phyloP scores from a whole-genome alignment of 1,140 invertebrate species.

The Drosophila rufa region DNA sequence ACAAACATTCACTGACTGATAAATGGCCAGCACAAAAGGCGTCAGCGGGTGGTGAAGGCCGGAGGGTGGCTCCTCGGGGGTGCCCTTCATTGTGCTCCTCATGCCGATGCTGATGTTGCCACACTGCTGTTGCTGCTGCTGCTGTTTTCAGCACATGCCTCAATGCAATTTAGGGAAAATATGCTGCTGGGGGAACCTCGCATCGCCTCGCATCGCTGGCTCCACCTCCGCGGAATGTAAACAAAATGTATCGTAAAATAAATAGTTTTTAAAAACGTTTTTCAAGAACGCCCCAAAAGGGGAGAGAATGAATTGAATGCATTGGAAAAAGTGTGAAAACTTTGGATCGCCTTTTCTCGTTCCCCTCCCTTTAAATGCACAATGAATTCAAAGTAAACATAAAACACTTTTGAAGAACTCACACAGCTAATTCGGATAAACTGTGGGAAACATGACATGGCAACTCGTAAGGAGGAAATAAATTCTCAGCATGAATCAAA shows the following conservation, averaged over 20 bases:
- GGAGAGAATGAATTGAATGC: slow-evolving; percentile 12
- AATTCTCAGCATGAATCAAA: slow-evolving; percentile 14
- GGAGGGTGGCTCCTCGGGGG: slow-evolving; percentile 46
- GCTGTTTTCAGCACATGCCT: slow-evolving; percentile 38
- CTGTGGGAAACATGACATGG: slow-evolving; percentile 54
- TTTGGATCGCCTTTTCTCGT: slow-evolving; percentile 1
- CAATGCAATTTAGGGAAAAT: slow-evolving; percentile 68
- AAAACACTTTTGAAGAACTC: slow-evolving; percentile 59
- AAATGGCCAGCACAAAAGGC: slow-evolving; percentile 66
- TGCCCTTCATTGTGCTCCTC: slow-evolving; percentile 53
- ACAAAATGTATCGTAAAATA: slow-evolving; percentile 75
- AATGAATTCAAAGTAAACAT: slow-evolving; percentile 62
- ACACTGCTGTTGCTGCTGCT: slow-evolving; percentile 20
- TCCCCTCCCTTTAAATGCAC: background rate
- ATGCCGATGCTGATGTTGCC: slow-evolving; percentile 32
- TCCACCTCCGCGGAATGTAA: slow-evolving; percentile 43
- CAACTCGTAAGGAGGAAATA: background rate
- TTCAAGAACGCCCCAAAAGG: slow-evolving; percentile 19
- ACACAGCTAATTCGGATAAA: slow-evolving; percentile 62
- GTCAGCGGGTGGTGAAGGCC: slow-evolving; percentile 1
- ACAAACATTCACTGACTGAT: slow-evolving; percentile 65
- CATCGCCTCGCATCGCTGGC: background rate
- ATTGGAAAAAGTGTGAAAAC: slow-evolving; percentile 24
- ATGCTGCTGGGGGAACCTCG: slow-evolving; percentile 56
- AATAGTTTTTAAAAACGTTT: slow-evolving; percentile 72